Conservation (phyloP, 64 coral and sea anemone species). For the Montipora cactus region DNA sequence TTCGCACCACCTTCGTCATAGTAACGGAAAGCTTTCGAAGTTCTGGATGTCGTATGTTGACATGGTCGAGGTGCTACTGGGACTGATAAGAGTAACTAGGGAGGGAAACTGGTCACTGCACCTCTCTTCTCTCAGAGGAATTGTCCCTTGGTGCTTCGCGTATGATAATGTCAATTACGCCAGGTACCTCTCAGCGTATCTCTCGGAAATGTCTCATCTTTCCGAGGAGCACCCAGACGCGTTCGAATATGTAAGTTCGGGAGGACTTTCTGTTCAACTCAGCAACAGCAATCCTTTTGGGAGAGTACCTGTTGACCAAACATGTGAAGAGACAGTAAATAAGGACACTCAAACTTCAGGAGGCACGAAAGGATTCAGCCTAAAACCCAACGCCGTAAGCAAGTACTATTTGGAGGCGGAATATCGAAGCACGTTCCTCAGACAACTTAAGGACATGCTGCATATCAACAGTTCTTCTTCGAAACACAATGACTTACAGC, state of each 20-base stretch:
- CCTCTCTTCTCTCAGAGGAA: neutral
- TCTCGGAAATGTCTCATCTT: conserved; percentile 49
- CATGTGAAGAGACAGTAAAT: no score
- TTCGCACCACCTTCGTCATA: no score
- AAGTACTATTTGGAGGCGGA: conserved; percentile 69
- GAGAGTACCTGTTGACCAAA: no score
- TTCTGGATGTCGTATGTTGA: no score
- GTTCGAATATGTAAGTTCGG: conserved; percentile 41
- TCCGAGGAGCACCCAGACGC: conserved; percentile 49
- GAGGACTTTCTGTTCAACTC: conserved; percentile 79
- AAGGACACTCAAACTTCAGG: no score
- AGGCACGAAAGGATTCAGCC: neutral
- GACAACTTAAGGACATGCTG: conserved; percentile 1
- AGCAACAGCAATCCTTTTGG: no score
- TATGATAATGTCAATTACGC: conserved; percentile 79
- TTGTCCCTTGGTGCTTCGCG: conserved; percentile 77
- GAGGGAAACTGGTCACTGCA: conserved; percentile 67
- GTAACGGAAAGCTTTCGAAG: no score
- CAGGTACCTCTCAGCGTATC: conserved; percentile 68
- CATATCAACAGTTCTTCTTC: conserved; percentile 4
- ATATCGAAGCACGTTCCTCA: neutral
- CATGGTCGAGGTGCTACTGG: no score
- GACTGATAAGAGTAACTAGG: conserved; percentile 4
- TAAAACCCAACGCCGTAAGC: conserved; percentile 53
- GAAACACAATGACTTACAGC: conserved; percentile 62